Base-by-base conservation (phyloP, 2,113 vertebrate species). In the Rhagologus leucostigma region DNA sequence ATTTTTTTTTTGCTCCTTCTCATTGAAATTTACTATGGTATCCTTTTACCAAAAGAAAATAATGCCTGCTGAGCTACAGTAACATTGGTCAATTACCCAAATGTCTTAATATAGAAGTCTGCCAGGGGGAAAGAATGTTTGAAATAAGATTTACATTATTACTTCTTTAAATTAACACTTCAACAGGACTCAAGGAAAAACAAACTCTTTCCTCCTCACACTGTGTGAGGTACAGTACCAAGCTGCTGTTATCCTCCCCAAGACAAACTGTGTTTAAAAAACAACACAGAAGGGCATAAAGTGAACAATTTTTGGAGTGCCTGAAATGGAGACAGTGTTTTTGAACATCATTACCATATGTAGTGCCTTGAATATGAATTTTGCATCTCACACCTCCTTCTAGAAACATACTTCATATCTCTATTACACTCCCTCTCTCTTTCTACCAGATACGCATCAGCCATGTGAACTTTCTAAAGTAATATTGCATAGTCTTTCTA, bases 131-230 rank as follows among this genome's bases (percentile, higher is more conserved):
- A 39, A 93, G 87, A 94, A 76, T 86, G 63, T 90, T 96, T 93
- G 86, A 95, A 96, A 95, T 93, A 94, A 95, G 87, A 96, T 96
- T 93, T 94, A 94, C 71, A 81, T 96, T 87, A 93, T 94, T 95
- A 64, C 84, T 94, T 96, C 95, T 97, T 97, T 95, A 96, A 96
- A 96, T 95, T 96, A 97, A 95, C 90, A 96, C 93, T 96, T 96
- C 93, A 96, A 71, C 79, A 81, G 18, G 79, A 80, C 52, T 92
- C 47, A 86, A 90, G 71, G 56, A 93, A 94, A 96, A 96, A 93
- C 68, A 93, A 96, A 92, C 56, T 74, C 67, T 73, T 91, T 94
- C 87, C 71, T 93, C 26, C 46, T 56, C 26, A 81, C 85, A 39
- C 71, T 78, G 95, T 94, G 95, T 97, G 96, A 90, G 87, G 95